Conservation (phyloP, 2,888 invertebrate species). For the Coenonympha arcania region DNA sequence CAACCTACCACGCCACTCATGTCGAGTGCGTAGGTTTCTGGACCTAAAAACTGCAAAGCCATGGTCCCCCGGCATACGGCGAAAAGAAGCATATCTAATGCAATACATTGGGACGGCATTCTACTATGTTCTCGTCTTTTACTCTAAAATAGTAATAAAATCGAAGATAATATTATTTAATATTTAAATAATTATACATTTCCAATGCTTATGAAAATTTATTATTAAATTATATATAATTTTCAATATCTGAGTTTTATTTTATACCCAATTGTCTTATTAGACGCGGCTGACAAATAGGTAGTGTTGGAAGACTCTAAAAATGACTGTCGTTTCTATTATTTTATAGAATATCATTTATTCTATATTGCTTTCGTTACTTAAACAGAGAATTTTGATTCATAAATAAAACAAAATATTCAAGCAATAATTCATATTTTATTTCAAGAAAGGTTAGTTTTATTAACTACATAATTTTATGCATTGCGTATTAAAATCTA, state of each 20-base stretch:
- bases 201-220: slow-evolving; percentile 27
- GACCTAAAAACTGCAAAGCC: too few species aligned
- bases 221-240: slow-evolving; percentile 28
- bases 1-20: background rate
- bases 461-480: too few species aligned
- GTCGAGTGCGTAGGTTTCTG: too few species aligned
- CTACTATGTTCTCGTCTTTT: slow-evolving; percentile 17
- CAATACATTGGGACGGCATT: slow-evolving; percentile 6
- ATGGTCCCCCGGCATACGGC: background rate
- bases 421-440: slow-evolving; percentile 14
- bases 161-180: slow-evolving; percentile 20
- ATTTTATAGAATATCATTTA: too few species aligned
- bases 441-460: slow-evolving; percentile 12
- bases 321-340: too few species aligned
- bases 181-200: slow-evolving; percentile 27
- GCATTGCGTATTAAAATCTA: background rate
- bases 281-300: too few species aligned
- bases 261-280: background rate
- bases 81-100: slow-evolving; percentile 20
- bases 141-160: slow-evolving; percentile 9
- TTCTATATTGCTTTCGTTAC: too few species aligned
- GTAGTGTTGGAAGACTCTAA: too few species aligned
- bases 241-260: slow-evolving; percentile 14
- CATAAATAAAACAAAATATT: slow-evolving; percentile 12
- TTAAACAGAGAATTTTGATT: too few species aligned